Base-by-base conservation (phyloP, 2,113 vertebrate species). In the Lampris megalopsis region DNA sequence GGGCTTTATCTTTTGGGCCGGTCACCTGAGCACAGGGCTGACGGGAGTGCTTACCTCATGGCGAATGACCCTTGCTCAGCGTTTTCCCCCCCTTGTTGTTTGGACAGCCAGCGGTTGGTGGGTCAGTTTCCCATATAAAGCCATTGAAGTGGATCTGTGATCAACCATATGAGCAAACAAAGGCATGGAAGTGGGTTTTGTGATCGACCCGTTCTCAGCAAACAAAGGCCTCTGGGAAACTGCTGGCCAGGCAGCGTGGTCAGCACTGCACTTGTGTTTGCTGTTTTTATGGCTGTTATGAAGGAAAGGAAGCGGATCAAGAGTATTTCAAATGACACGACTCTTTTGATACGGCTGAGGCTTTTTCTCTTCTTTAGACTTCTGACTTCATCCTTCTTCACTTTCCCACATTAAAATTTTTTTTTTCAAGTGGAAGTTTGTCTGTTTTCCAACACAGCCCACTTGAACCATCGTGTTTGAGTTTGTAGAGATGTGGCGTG, bases 81-180 rank as follows among this genome's bases (percentile, higher is more conserved):
- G 92, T 83, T 94, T 93, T 92, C 2, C 35, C 66, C 68, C 40
- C 38, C 24, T 24, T 47, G 61, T 88, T 92, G 89, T 93, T 91
- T 92, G 83, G 69, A 81, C 87, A 89, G 80, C 49, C 62, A 85
- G 77, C 84, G 84, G 76, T 86, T 90, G 81, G 82, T 82, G 47
- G 85, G 73, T 89, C 86, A 88, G 79, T 86, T 89, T 88, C 83
- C 88, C 79, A 76, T 88, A 92, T 81, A 91, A 93, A 90, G 84
- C 74, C 81, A 74, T 85, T 43, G 83, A 88, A 77, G 82, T 88
- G 87, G 80, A 88, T 86, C 86, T 81, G 71, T 85, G 72, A 89
- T 88, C 9, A 65, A 75, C 86, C 88, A 90, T 84, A 90, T 92
- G 86, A 89, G 86, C 86, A 91, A 92, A 92, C 90, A 88, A 92